Percentiles rank a stretch among this genome's conserved stretches.
phyloP scores from a whole-genome alignment of 1,140 invertebrate genomes.

The Eulimnadia texana region DNA sequence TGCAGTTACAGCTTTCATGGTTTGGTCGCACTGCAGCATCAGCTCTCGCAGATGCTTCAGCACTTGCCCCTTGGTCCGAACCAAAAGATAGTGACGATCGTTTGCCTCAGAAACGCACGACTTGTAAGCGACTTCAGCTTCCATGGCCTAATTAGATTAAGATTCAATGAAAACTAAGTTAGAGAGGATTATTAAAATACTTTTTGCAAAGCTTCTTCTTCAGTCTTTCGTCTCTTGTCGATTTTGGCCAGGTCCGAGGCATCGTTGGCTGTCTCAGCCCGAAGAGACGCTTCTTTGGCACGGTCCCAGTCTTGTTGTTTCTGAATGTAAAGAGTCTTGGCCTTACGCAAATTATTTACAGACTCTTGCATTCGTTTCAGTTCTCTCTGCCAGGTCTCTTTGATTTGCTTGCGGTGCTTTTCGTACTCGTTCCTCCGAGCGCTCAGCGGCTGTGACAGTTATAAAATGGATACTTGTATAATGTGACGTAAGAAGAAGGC shows the following conservation, averaged over 20 bases:
- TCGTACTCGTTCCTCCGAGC: constrained; percentile 36
- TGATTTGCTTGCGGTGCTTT: constrained; percentile 35
- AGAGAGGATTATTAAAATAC: too few species aligned
- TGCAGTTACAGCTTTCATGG: constrained; percentile 37
- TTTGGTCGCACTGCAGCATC: constrained; percentile 36
- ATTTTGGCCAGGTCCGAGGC: constrained; percentile 23
- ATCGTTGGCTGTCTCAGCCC: constrained; percentile 14
- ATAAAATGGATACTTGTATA: too few species aligned
- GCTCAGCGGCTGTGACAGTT: constrained; percentile 35
- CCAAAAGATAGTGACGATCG: constrained; percentile 30
- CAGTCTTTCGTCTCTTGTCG: constrained; percentile 31
- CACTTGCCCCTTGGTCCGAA: constrained; percentile 33
- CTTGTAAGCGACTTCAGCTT: constrained; percentile 39
- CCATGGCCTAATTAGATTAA: constrained; percentile 27
- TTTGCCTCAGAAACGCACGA: constrained; percentile 39
- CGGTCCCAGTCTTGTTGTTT: constrained; percentile 34
- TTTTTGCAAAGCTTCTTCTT: constrained; percentile 34
- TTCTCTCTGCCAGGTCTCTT: constrained; percentile 38
- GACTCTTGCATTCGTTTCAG: constrained; percentile 38
- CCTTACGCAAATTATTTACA: constrained; percentile 34
- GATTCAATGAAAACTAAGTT: constrained; percentile 3
- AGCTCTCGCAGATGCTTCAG: constrained; percentile 35
- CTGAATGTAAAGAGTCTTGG: constrained; percentile 32
- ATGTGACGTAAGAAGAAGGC: too few species aligned
- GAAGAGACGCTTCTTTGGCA: constrained; percentile 21